Evolutionary conservation across 2,888 invertebrate species (phyloP).

Genomic region (Acanthococcus lagerstroemiae): DNA sequence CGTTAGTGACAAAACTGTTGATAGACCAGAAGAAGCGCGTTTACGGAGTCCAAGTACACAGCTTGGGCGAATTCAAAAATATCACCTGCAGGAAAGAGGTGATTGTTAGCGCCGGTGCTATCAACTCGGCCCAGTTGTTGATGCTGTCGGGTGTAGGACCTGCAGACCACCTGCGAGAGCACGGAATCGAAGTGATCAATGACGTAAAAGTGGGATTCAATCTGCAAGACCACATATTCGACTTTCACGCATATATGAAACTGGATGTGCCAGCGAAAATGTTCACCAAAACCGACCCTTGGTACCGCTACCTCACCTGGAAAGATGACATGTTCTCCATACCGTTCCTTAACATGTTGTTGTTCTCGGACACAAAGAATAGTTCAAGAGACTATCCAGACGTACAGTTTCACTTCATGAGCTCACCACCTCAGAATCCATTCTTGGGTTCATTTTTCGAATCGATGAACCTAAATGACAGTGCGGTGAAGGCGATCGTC

Average conservation of each 20-base stretch:
- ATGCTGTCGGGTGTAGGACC: slow-evolving; percentile 20
- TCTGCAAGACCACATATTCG: slow-evolving; percentile 9
- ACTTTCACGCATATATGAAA: neutral
- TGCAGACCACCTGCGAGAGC: neutral
- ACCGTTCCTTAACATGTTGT: neutral
- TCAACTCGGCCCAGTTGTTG: slow-evolving; percentile 4
- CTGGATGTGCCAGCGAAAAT: neutral
- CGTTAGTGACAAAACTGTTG: slow-evolving; percentile 2
- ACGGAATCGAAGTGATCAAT: neutral
- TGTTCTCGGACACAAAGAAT: neutral
- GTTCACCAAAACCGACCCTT: neutral
- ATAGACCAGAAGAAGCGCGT: slow-evolving; percentile 5
- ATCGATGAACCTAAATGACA: neutral
- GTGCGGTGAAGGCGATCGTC: neutral
- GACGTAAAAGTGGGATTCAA: slow-evolving; percentile 18
- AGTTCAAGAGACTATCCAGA: neutral
- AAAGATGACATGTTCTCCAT: neutral
- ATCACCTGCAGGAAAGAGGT: slow-evolving; percentile 13
- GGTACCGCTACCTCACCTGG: neutral
- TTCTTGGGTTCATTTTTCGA: neutral
- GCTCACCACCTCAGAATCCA: neutral
- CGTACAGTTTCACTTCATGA: slow-evolving; percentile 3
- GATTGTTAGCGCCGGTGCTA: slow-evolving; percentile 1
- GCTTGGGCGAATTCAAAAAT: neutral
- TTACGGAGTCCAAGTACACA: slow-evolving; percentile 9